These are phyloP conservation scores for Drosophila nr. perissopoda DNA, from an alignment of 2,888 invertebrate genomes.

Conservation along the genomic window DNA sequence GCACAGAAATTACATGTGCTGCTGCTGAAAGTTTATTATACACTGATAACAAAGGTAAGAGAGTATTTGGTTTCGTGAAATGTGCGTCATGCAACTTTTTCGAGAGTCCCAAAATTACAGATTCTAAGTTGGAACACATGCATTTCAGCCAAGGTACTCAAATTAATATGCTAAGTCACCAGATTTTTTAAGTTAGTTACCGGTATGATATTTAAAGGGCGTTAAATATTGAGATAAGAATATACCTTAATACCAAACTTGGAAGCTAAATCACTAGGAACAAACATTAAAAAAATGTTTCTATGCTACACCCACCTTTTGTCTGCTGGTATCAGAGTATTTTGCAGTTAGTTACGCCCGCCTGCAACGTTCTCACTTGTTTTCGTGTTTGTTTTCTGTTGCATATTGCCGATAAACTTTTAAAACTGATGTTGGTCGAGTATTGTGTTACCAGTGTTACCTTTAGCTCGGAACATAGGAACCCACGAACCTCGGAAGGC, in stretches of 20 bases:
- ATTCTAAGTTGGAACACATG: background rate
- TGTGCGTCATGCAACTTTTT: background rate
- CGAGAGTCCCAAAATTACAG: background rate
- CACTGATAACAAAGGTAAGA: background rate
- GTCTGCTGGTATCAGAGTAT: background rate
- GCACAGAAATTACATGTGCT: slow-evolving; percentile 47
- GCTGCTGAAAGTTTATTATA: slow-evolving; percentile 9
- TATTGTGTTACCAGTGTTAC: slow-evolving; percentile 3
- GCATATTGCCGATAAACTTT: slow-evolving; percentile 31
- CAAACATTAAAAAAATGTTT: background rate
- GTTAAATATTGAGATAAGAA: background rate
- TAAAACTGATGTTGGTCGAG: slow-evolving; percentile 19
- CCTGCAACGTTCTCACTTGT: background rate
- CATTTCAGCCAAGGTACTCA: background rate
- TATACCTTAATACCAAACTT: background rate
- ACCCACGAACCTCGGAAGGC: background rate
- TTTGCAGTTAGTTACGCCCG: background rate
- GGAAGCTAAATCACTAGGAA: background rate
- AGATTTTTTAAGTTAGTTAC: background rate
- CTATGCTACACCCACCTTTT: background rate
- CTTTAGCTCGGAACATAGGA: background rate
- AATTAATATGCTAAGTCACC: background rate
- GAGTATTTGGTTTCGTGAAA: background rate
- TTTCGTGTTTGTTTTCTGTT: slow-evolving; percentile 1
- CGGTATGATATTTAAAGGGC: no score